These are phyloP conservation scores for Chymomyza fuscimana DNA, from an alignment of 2,888 invertebrate genomes.

Conservation along the genomic window DNA sequence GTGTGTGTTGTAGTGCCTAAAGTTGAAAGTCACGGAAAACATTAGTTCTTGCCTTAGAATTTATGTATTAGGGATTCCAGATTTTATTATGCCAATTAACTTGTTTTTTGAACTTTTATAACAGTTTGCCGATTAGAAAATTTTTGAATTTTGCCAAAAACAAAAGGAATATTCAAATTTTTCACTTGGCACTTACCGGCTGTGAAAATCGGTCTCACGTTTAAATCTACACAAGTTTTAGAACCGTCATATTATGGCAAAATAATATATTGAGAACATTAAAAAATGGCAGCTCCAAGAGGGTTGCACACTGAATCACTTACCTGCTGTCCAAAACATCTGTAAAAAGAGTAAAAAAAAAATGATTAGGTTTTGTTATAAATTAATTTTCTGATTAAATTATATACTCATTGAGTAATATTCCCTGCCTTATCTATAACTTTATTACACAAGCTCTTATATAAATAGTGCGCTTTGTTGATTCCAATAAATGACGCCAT, in stretches of 20 bases:
- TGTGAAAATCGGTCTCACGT: conserved; percentile 55
- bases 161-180: conserved; percentile 52
- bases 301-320: conserved; percentile 3
- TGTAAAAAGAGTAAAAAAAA: conserved; percentile 17
- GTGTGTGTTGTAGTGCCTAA: conserved; percentile 76
- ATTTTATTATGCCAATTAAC: neutral
- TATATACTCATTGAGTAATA: conserved; percentile 37
- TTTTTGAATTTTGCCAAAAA: conserved; percentile 45
- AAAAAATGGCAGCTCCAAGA: conserved; percentile 10
- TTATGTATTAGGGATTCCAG: neutral
- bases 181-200: conserved; percentile 75
- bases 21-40: neutral
- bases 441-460: neutral
- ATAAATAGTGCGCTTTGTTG: neutral
- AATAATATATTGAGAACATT: conserved; percentile 14
- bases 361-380: neutral
- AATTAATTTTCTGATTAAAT: neutral
- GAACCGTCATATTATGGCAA: conserved; percentile 10
- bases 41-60: neutral
- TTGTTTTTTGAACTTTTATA: conserved; percentile 41
- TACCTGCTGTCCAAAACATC: conserved; percentile 49
- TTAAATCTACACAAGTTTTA: conserved; percentile 33
- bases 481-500: conserved; percentile 17
- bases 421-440: neutral
- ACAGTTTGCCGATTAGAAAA: conserved; percentile 70